These are phyloP conservation scores for Adineta ricciae DNA, from an alignment of 2,888 invertebrate species.

Conservation along the genomic window DNA sequence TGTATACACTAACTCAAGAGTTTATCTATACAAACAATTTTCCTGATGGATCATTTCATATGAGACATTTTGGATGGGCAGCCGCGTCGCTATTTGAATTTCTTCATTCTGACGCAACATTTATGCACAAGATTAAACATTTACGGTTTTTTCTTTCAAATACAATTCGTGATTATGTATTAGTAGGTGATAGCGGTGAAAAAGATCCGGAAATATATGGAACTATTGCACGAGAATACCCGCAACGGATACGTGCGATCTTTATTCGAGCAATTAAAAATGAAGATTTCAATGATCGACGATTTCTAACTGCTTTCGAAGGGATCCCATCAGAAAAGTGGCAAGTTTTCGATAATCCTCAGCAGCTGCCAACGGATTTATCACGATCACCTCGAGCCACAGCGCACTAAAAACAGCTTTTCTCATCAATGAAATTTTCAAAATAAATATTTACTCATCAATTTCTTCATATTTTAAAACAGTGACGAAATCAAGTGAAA, in stretches of 20 bases:
- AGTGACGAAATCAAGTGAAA: too few species aligned
- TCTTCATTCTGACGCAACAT: neutral
- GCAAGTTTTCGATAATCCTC: neutral
- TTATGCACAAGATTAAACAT: neutral
- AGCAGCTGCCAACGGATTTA: neutral
- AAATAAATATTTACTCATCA: too few species aligned
- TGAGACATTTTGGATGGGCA: slow-evolving; percentile 15
- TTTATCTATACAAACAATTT: neutral
- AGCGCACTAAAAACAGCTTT: neutral
- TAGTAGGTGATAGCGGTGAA: neutral
- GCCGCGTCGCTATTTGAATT: neutral
- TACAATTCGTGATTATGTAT: neutral
- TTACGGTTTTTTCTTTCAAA: neutral
- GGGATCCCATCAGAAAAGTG: neutral
- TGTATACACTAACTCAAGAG: slow-evolving; percentile 19
- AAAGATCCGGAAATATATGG: slow-evolving; percentile 4
- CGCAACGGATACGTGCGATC: neutral
- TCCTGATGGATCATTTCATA: slow-evolving; percentile 17
- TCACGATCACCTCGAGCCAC: neutral
- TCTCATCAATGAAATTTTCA: too few species aligned
- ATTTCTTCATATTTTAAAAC: too few species aligned
- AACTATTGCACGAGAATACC: neutral
- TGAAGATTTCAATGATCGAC: neutral
- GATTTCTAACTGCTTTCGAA: neutral
- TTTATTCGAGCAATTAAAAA: neutral